Evolutionary conservation across 2,888 invertebrate species (phyloP), one percentile per base, ranked within the genome.

Genomic region (Calliscelio sp.): DNA sequence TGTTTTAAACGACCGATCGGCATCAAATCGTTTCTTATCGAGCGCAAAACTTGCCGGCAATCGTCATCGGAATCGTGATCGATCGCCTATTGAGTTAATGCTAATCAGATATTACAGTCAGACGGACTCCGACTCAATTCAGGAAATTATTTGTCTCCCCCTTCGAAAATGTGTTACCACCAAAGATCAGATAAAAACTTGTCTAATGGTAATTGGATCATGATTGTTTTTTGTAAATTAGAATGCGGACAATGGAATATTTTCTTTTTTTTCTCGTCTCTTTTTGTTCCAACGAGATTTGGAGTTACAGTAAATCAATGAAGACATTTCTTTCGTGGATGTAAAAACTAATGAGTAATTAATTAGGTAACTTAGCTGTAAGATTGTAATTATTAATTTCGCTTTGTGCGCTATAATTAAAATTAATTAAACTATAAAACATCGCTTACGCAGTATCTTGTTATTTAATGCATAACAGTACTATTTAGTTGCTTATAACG

Each of bases 1-100:
- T 92, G 91, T 92, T 92, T 92, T 91, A 92, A 92, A 92, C 88
- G 90, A 90, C 88, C 89, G 87, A 90, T 90, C 88, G 78, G 83
- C 86, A 88, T 88, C 87, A 87, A 87, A 89, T 88, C 85, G 85
- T 82, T 84, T 51, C 41, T 82, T 82, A 84, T 79, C 84, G 28
- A 61, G 75, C 49, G 63, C 84, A 55, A 61, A 49, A 81, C 25
- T 22, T 22, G 44, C 16, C 65, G 44, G 49, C 63, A 82, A 59
- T 77, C 53, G 71, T 25, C 79, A 63, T 20, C 32, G n/a, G 11
- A 65, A 55, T 59, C 59, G 16, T 11, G 11, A 77, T 57, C 63
- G 41, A 78, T 65, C n/a, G 35, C 28, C 20, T 57, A 61, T 81
- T 61, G 44, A 49, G 35, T 55, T 70, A 28, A 22, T 41, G n/a